phyloP scores from a whole-genome alignment of 1,140 invertebrate genomes.

The Dufourea novaeangliae region DNA sequence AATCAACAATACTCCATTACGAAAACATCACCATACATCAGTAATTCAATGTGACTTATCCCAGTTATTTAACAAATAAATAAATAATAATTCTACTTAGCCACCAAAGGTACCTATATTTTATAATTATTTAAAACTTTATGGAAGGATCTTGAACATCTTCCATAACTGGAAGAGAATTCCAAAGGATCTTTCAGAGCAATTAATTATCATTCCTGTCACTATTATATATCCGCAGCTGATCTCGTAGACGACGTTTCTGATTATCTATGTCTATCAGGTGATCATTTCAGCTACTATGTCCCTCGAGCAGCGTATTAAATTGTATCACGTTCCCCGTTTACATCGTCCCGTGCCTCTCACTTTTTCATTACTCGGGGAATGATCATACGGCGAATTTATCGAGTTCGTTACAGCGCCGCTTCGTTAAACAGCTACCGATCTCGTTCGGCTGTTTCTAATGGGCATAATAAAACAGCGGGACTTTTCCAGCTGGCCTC shows the following conservation, averaged over 20 bases:
- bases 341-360: not conserved
- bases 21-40: not conserved
- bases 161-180: too few relatives aligned
- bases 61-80: too few relatives aligned
- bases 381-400: constrained; percentile 17
- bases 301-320: not conserved
- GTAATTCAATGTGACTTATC: too few relatives aligned
- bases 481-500: constrained; percentile 29
- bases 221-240: too few relatives aligned
- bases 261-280: not conserved
- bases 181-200: too few relatives aligned
- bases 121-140: too few relatives aligned
- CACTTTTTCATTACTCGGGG: not conserved
- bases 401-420: constrained; percentile 35
- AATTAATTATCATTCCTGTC: too few relatives aligned
- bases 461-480: constrained; percentile 44
- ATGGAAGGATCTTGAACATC: too few relatives aligned
- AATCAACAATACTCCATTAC: not conserved
- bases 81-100: too few relatives aligned
- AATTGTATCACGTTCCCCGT: not conserved
- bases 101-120: too few relatives aligned
- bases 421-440: constrained; percentile 27
- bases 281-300: not conserved
- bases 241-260: too few relatives aligned
- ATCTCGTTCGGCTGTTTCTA: constrained; percentile 16